Conservation (phyloP, 2,888 invertebrate species). For the Auanema sp. region DNA sequence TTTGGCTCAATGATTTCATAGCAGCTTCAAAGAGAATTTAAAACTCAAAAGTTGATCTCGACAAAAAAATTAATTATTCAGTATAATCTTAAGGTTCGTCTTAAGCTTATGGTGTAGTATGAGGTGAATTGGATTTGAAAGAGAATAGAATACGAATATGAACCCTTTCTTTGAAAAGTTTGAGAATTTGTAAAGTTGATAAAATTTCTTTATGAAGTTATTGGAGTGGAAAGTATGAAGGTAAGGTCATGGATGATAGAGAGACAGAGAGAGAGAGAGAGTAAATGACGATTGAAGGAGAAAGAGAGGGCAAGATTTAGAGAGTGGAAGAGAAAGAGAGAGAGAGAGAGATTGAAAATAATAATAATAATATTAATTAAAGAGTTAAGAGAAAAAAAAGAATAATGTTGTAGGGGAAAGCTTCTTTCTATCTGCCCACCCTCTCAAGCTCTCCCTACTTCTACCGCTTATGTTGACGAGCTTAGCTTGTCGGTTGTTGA, state of each 20-base stretch:
- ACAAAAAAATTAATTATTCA: too few species aligned
- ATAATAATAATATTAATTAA: too few species aligned
- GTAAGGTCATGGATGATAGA: slow-evolving; percentile 2
- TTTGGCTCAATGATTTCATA: background rate
- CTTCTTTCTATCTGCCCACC: too few species aligned
- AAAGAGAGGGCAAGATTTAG: slow-evolving; percentile 2
- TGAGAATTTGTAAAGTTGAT: background rate
- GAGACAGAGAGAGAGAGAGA: slow-evolving; percentile 10
- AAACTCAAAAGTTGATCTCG: background rate
- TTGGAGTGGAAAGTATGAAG: slow-evolving; percentile 17
- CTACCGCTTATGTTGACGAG: too few species aligned
- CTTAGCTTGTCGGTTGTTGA: too few species aligned
- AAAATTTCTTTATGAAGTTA: slow-evolving; percentile 14
- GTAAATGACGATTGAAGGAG: slow-evolving; percentile 4
- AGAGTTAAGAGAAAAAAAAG: slow-evolving; percentile 8
- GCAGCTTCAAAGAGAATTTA: background rate
- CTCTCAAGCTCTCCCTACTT: too few species aligned
- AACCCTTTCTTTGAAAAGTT: background rate
- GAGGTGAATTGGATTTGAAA: slow-evolving; percentile 17
- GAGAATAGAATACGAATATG: background rate
- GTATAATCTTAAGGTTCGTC: slow-evolving; percentile 3
- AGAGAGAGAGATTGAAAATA: slow-evolving; percentile 1
- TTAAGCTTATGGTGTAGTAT: background rate
- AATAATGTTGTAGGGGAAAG: background rate
- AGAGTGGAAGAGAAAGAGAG: slow-evolving; percentile 10